Evolutionary conservation across 2,888 invertebrate species (phyloP), one percentile per base, ranked within the genome.

Genomic region (Azorinus chamasolen): DNA sequence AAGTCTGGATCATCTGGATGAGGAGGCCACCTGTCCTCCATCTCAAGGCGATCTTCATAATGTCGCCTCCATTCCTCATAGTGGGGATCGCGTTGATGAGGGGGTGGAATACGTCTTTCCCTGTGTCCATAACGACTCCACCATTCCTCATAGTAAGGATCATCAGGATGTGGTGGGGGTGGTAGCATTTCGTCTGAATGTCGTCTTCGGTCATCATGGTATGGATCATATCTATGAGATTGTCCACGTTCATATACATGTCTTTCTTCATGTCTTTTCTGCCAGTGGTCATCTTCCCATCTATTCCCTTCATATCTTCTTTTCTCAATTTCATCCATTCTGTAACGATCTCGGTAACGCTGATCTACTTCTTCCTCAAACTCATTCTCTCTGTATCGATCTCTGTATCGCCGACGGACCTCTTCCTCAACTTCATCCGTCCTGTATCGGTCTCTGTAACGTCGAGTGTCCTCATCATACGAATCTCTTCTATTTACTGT

Each of bases 81-180:
- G 25, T 59, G 46, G 14, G 54, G 55, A 32, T 64, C 51, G 32
- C 45, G 43, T 18, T 27, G 45, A 32, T 55, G 54, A 16, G 54
- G 54, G 14, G 45, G 45, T 18, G 46, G 64, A 6, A 32, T 6
- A 10, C 25, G 53, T 4, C 32, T 32, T 32, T 10, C 10, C 5
- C 10, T 10, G 4, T 10, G 32, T 32, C 46, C 46, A 46, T 24
- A 59, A n/a, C 27, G 46, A 2, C 46, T 32, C 27, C 45, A 27
- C 64, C 64, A 54, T 16, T 64, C 64, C 14, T 64, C 46, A 32
- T 59, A 59, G 25, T 59, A 59, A 27, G 54, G 55, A 18, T 64
- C 51, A 46, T 43, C 54, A 27, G 45, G 45, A 32, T 55, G 54
- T 5, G 54, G 54, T 10, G 45, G 45, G 6, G 43, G 63, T n/a